These are phyloP conservation scores for Drosophila suzukii DNA, from an alignment of 1,140 invertebrate species.

Conservation along the genomic window DNA sequence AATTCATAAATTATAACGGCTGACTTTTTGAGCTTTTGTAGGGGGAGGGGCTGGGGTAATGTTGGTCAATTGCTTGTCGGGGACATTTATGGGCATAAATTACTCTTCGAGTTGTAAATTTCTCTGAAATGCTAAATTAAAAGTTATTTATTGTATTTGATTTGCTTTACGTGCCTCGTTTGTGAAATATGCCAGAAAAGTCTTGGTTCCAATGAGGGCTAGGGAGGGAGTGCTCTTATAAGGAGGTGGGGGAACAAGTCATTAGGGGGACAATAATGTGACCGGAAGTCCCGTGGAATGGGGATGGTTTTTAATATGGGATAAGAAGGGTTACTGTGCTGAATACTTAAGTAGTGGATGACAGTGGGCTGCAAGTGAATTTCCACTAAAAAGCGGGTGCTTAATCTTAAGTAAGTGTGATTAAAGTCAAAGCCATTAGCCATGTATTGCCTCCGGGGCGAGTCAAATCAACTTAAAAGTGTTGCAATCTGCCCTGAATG, in stretches of 20 bases:
- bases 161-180: conserved; percentile 56
- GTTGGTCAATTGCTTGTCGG: conserved; percentile 71
- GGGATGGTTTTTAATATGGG: conserved; percentile 1
- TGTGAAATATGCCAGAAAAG: conserved; percentile 29
- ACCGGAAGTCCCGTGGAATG: conserved; percentile 44
- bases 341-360: not conserved
- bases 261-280: conserved; percentile 54
- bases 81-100: conserved; percentile 72
- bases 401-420: not conserved
- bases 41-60: conserved; percentile 14
- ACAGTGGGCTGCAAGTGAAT: too few relatives aligned
- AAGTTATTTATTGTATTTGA: conserved; percentile 79
- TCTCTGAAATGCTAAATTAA: conserved; percentile 71
- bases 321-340: conserved; percentile 6
- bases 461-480: not conserved
- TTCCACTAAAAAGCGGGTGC: too few relatives aligned
- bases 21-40: not conserved
- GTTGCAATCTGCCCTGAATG: not conserved
- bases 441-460: not conserved
- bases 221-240: too few relatives aligned
- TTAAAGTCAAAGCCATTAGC: not conserved
- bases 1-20: conserved; percentile 68
- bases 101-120: conserved; percentile 68
- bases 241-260: conserved; percentile 40
- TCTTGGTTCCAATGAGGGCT: not conserved